Conservation (phyloP, 2,113 vertebrate species). For the Alethe diademata region DNA sequence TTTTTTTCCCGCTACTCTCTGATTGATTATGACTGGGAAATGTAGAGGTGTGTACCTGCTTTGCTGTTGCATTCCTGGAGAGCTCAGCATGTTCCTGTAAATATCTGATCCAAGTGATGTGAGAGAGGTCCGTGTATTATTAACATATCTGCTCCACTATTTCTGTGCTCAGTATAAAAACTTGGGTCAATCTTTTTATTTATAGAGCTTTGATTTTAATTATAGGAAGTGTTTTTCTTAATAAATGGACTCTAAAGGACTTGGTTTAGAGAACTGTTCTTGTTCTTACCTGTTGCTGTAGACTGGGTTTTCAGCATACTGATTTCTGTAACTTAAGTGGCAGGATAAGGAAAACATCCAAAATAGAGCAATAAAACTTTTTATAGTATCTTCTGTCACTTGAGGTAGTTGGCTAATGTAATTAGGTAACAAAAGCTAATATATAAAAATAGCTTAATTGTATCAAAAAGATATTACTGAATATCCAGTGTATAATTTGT, state of each 20-base stretch:
- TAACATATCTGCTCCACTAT: neutral
- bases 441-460: neutral
- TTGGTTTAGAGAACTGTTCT: neutral
- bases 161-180: neutral
- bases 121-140: neutral
- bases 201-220: neutral
- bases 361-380: neutral
- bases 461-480: neutral
- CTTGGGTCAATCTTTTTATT: neutral
- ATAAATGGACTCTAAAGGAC: neutral
- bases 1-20: neutral
- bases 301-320: neutral
- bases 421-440: neutral
- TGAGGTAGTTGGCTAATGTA: neutral
- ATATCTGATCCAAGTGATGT: neutral
- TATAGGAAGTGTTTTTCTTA: neutral
- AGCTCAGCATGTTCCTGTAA: neutral
- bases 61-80: neutral
- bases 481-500: neutral
- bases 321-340: neutral
- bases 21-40: neutral
- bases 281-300: neutral
- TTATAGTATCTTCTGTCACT: neutral
- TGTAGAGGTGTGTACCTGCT: neutral
- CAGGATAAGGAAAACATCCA: neutral